Evolutionary conservation across 1,140 invertebrate genomes (phyloP).

Genomic region (Armadillidium nasatum): DNA sequence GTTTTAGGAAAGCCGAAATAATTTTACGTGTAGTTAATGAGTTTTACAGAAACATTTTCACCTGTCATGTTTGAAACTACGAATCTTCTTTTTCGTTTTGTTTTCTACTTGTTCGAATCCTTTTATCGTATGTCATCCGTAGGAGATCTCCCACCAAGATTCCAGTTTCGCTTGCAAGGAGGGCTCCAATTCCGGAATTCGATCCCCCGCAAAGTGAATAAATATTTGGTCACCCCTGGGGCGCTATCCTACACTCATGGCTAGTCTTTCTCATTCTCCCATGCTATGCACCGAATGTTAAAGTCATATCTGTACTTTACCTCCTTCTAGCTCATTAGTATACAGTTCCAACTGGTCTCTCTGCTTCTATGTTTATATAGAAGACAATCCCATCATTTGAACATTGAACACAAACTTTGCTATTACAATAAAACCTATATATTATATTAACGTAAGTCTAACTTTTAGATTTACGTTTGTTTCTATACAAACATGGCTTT

Average conservation of each 20-base stretch:
- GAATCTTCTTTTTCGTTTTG: not conserved
- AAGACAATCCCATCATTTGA: too few species aligned
- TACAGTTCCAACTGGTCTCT: not conserved
- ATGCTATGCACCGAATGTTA: not conserved
- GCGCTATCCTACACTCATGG: not conserved
- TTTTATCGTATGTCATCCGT: not conserved
- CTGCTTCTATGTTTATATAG: too few species aligned
- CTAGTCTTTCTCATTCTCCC: not conserved
- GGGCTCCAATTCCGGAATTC: not conserved
- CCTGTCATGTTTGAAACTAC: not conserved
- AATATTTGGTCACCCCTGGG: constrained; percentile 20
- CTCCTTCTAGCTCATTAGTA: constrained; percentile 1
- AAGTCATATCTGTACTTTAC: not conserved
- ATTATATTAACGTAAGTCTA: too few species aligned
- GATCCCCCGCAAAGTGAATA: constrained; percentile 24
- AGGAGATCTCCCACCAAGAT: not conserved
- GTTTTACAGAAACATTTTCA: not conserved
- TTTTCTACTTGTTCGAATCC: not conserved
- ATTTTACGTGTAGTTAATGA: constrained; percentile 10
- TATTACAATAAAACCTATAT: too few species aligned
- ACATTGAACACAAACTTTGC: too few species aligned
- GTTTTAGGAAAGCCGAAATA: not conserved
- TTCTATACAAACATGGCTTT: not conserved
- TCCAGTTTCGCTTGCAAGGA: not conserved
- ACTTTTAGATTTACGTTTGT: not conserved